A percentile compares a stretch with the other conserved stretches of the same genome.
Conservation (phyloP, 1,140 invertebrate species). For the Bombus turneri region DNA sequence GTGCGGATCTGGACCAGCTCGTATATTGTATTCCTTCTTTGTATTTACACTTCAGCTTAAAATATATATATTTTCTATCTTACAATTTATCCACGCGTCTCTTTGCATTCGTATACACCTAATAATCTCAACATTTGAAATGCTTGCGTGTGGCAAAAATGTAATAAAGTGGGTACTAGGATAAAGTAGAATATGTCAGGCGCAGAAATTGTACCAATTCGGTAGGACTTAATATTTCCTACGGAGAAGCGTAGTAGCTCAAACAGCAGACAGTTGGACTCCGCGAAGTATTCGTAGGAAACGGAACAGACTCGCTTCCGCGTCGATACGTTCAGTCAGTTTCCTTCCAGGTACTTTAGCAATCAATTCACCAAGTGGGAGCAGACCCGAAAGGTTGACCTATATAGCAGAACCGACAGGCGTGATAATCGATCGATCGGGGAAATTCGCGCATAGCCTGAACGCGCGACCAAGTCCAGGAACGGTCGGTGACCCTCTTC, state of each 20-base stretch:
- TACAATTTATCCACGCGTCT: too few species aligned
- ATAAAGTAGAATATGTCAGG: background rate
- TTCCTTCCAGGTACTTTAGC: conserved; percentile 24
- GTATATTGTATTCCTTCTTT: too few species aligned
- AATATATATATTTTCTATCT: too few species aligned
- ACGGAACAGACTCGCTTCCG: background rate
- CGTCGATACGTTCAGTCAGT: conserved; percentile 17
- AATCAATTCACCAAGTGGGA: conserved; percentile 43
- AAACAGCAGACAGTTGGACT: background rate
- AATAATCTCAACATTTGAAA: background rate
- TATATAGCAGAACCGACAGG: conserved; percentile 23
- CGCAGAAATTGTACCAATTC: background rate
- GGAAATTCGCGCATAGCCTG: conserved; percentile 46
- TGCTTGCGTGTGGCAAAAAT: rapidly evolving
- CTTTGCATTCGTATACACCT: too few species aligned
- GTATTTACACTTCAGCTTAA: too few species aligned
- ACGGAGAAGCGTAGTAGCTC: background rate
- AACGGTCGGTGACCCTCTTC: conserved; percentile 43
- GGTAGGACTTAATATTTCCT: background rate
- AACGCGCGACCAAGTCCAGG: conserved; percentile 42
- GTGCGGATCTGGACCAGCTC: too few species aligned
- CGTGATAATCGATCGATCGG: conserved; percentile 59
- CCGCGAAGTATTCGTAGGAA: background rate
- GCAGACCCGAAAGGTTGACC: conserved; percentile 29
- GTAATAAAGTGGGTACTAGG: background rate